Conservation (phyloP, 92 coral and sea anemone genomes). For the Bergia puertoricense region DNA sequence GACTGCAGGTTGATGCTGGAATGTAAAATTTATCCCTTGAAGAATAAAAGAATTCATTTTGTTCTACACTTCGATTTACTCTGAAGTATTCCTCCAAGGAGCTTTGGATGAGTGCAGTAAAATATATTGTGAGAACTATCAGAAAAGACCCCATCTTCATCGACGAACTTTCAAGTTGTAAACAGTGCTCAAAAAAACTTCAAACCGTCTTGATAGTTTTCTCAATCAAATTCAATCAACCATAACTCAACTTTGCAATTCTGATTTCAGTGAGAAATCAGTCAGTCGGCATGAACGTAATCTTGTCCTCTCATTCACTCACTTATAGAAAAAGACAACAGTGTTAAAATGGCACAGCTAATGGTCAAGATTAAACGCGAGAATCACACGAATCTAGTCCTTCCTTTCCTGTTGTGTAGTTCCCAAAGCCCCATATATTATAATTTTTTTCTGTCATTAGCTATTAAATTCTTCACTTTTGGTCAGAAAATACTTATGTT, state of each 20-base stretch:
- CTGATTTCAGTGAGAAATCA: background rate
- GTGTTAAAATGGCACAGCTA: no score
- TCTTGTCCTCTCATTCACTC: no score
- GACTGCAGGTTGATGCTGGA: background rate
- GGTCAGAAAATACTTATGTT: background rate
- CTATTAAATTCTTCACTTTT: background rate
- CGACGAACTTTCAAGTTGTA: background rate
- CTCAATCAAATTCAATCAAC: background rate
- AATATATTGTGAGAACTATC: background rate
- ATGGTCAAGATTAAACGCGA: no score
- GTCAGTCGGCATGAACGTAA: background rate
- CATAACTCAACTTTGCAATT: background rate
- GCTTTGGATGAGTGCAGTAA: background rate
- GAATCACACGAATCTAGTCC: background rate
- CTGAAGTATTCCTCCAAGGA: background rate
- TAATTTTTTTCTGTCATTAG: background rate
- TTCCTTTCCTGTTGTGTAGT: background rate
- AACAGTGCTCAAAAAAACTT: background rate
- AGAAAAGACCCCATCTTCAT: background rate
- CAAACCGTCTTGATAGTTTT: background rate
- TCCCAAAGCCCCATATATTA: background rate
- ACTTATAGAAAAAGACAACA: background rate
- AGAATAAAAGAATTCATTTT: background rate
- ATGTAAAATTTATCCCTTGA: constrained; percentile 23
- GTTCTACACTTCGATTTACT: constrained; percentile 14